Conservation (phyloP, 2,113 vertebrate species). For the Scatophagus argus region DNA sequence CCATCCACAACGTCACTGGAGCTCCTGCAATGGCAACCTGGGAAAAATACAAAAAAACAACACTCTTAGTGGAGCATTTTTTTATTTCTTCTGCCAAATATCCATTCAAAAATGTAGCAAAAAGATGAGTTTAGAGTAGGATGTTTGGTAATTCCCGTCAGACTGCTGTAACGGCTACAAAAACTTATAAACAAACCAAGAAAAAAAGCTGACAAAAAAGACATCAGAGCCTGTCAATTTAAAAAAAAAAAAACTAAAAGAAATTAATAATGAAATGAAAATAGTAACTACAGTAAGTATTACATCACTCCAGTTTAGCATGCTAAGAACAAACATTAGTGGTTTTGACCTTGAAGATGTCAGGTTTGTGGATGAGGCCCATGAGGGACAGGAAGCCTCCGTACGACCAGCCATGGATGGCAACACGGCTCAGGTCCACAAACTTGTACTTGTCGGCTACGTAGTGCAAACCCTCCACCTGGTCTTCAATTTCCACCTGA, state of each 20-base stretch:
- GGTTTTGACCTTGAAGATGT: constrained; percentile 91
- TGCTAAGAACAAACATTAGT: not conserved
- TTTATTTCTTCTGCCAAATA: not conserved
- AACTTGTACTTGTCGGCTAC: constrained; percentile 94
- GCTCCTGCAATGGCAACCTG: constrained; percentile 96
- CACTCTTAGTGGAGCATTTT: too few relatives aligned
- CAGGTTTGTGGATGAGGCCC: constrained; percentile 94
- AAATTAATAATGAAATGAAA: too few relatives aligned
- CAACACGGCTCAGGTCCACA: constrained; percentile 92
- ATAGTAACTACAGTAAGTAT: too few relatives aligned
- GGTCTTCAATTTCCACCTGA: constrained; percentile 96
- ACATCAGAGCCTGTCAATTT: not conserved
- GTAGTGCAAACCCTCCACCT: constrained; percentile 95
- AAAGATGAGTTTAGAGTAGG: not conserved
- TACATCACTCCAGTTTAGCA: not conserved
- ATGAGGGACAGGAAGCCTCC: constrained; percentile 98
- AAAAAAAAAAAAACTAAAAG: not conserved
- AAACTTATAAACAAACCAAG: too few relatives aligned
- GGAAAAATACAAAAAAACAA: not conserved
- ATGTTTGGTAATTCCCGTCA: not conserved
- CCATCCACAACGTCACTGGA: constrained; percentile 97
- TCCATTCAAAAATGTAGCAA: not conserved
- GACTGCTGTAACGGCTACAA: not conserved
- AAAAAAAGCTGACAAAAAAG: not conserved
- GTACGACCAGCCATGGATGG: constrained; percentile 97